Evolutionary conservation across 2,888 invertebrate species (phyloP).

Genomic region (Cryptus armator): DNA sequence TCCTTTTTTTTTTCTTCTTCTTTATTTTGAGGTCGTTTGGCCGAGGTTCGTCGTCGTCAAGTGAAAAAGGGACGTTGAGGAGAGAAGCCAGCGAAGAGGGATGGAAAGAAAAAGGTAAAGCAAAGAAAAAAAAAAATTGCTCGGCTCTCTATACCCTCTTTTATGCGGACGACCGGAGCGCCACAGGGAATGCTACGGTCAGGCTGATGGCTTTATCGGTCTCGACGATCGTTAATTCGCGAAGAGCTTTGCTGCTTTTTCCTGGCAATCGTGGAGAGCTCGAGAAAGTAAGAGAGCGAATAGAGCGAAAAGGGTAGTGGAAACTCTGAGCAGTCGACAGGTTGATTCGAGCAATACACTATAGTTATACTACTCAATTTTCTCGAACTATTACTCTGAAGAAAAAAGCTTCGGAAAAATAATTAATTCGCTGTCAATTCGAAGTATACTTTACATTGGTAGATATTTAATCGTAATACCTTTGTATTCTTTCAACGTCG

Average conservation of each 20-base stretch:
- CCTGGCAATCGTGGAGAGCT: slow-evolving; percentile 42
- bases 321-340: slow-evolving; percentile 32
- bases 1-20: slow-evolving; percentile 44
- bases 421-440: neutral
- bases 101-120: slow-evolving; percentile 56
- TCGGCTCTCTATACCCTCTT: slow-evolving; percentile 47
- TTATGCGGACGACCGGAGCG: slow-evolving; percentile 47
- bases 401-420: neutral
- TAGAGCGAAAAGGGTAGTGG: neutral
- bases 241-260: slow-evolving; percentile 66
- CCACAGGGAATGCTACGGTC: slow-evolving; percentile 52
- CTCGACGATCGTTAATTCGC: slow-evolving; percentile 74
- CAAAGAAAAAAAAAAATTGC: slow-evolving; percentile 48
- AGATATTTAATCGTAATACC: neutral
- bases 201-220: slow-evolving; percentile 69
- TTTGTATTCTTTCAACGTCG: neutral
- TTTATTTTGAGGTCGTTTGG: slow-evolving; percentile 62
- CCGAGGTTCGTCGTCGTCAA: slow-evolving; percentile 50
- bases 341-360: slow-evolving; percentile 24
- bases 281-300: neutral
- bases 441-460: neutral
- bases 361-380: slow-evolving; percentile 4
- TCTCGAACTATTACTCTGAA: neutral
- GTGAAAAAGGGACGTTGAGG: slow-evolving; percentile 67
- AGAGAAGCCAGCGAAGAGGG: slow-evolving; percentile 28